A percentile compares a stretch with the other conserved stretches of the same genome.
phyloP scores from a whole-genome alignment of 2,797 vertebrate species.

The Epinephelus awoara region DNA sequence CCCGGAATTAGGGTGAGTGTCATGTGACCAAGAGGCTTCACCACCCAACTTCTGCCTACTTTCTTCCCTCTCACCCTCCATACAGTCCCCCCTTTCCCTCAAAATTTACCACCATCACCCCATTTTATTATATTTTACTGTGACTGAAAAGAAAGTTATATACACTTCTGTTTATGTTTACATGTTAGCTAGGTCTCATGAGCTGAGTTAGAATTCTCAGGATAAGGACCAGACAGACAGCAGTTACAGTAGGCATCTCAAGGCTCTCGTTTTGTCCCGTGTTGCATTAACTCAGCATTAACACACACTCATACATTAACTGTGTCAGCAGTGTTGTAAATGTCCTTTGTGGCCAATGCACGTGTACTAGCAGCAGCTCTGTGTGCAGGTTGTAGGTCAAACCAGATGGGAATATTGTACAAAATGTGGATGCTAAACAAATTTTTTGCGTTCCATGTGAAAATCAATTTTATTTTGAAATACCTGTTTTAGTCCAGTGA shows the following conservation, averaged over 20 bases:
- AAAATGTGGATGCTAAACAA: conserved; percentile 35
- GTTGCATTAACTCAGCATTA: conserved; percentile 86
- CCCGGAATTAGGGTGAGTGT: conserved; percentile 99
- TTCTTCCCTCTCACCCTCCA: conserved; percentile 45
- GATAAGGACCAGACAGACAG: conserved; percentile 20
- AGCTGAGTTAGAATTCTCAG: conserved; percentile 22
- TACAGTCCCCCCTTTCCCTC: conserved; percentile 25
- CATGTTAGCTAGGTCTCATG: conserved; percentile 1
- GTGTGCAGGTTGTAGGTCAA: conserved; percentile 61
- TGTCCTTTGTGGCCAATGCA: conserved; percentile 78
- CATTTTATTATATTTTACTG: conserved; percentile 41
- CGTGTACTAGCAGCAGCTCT: conserved; percentile 59
- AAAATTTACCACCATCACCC: conserved; percentile 24
- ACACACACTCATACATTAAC: conserved; percentile 88
- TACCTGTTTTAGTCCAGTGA: background rate
- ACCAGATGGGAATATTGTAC: conserved; percentile 37
- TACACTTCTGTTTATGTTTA: background rate
- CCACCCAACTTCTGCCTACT: conserved; percentile 59
- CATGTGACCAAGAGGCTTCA: conserved; percentile 85
- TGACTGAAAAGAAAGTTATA: conserved; percentile 26
- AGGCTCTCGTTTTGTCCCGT: conserved; percentile 74
- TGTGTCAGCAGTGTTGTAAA: conserved; percentile 70
- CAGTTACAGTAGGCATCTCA: conserved; percentile 43
- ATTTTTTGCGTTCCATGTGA: conserved; percentile 42
- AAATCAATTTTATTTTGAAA: conserved; percentile 30